Evolutionary conservation across 2,797 vertebrate genomes (phyloP), one percentile per base, ranked within the genome.

Genomic region (Lacerta agilis): DNA sequence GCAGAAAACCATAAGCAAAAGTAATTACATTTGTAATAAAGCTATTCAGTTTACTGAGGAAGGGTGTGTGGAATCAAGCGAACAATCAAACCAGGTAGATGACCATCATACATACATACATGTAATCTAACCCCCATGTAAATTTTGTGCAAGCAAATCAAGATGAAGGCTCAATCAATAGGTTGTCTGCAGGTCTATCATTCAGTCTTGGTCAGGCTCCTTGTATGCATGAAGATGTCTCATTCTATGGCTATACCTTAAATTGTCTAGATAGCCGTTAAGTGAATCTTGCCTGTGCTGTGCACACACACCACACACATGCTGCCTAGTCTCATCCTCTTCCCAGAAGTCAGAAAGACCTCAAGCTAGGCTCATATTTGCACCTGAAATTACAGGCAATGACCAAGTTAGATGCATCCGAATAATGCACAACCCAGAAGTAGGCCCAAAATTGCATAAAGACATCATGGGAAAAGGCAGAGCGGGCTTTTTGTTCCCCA

Each of bases 1-100:
- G 88, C 7, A 86, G 33, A 79, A 86, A 38, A 36, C 80, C 15
- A 82, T 84, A 66, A 27, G 90, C 69, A 77, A 71, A 2, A 86
- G 83, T 81, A 75, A n/a, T 45, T 73, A 11, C 27, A 61, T 33
- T 79, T 41, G 33, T 13, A 73, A 43, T 27, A 58, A 36, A 61
- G 33, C 3, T 49, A 8, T 69, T 13, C 29, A 69, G 23, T 49
- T n/a, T 79, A 20, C 45, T 9, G n/a, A 45, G 33, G 45, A n/a
- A 41, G 15, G 8, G 61, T 7, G 38, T 18, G 9, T 49, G 45
- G 13, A 36, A 64, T 4, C 8, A 75, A 84, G 23, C 13, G 4
- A 84, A 36, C 8, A 6, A 15, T 72, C 25, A 41, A 41, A 75
- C 61, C 49, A 61, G 23, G 11, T 10, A 36, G 33, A 73, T 61